phyloP scores from a whole-genome alignment of 2,888 invertebrate species.

The Autographa pulchrina region DNA sequence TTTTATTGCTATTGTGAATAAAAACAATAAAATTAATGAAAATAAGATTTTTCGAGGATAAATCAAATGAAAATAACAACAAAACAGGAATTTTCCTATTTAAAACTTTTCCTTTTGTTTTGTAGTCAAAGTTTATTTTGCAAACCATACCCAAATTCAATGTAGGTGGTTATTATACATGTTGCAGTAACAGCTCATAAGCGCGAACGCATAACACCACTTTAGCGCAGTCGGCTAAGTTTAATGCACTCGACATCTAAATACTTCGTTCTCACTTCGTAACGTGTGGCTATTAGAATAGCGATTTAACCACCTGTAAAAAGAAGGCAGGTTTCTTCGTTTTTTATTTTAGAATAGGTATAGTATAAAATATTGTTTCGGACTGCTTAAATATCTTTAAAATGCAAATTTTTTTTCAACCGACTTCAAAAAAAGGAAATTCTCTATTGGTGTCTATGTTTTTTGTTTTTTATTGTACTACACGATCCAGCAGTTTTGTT shows the following conservation, averaged over 20 bases:
- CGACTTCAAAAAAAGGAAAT: too few relatives aligned
- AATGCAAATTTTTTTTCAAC: too few relatives aligned
- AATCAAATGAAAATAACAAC: too few relatives aligned
- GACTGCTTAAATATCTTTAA: too few relatives aligned
- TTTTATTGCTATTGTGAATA: too few relatives aligned
- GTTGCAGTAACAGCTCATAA: slow-evolving; percentile 23
- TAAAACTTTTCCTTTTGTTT: neutral
- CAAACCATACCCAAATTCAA: slow-evolving; percentile 31
- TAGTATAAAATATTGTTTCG: too few relatives aligned
- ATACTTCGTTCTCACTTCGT: slow-evolving; percentile 34
- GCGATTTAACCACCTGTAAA: neutral
- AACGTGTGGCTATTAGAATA: slow-evolving; percentile 5
- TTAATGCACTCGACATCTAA: slow-evolving; percentile 47
- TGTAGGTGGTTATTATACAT: slow-evolving; percentile 20
- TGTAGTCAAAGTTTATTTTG: slow-evolving; percentile 12
- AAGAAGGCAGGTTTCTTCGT: neutral
- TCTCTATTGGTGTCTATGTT: too few relatives aligned
- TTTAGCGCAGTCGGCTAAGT: slow-evolving; percentile 40
- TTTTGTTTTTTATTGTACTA: too few relatives aligned
- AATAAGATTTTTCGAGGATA: too few relatives aligned
- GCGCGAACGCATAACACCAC: slow-evolving; percentile 37
- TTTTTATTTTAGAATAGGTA: neutral
- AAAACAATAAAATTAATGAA: too few relatives aligned
- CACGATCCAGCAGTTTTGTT: too few relatives aligned
- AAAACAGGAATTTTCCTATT: too few relatives aligned